phyloP scores from a whole-genome alignment of 2,113 vertebrate genomes.

The Rhineura floridana region DNA sequence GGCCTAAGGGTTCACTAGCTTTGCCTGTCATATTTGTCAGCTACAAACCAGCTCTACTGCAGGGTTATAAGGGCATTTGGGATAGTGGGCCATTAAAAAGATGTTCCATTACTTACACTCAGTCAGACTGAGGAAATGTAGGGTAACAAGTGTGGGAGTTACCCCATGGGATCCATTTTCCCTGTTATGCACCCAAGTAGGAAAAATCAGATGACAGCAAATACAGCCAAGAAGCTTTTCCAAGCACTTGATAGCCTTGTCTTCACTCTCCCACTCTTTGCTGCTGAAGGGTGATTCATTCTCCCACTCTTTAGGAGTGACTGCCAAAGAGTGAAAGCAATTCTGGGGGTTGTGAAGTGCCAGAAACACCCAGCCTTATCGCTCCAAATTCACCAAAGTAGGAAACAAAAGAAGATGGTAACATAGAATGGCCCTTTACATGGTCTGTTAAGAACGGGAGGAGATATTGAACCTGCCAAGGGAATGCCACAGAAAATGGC shows the following conservation, averaged over 20 bases:
- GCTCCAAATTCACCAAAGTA: neutral
- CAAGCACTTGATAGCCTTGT: neutral
- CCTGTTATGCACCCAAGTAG: slow-evolving; percentile 49
- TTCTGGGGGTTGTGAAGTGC: slow-evolving; percentile 1
- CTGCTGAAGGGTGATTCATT: slow-evolving; percentile 42
- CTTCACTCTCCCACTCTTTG: slow-evolving; percentile 27
- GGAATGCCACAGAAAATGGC: neutral
- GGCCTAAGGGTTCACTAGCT: slow-evolving; percentile 68
- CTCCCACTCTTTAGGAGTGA: neutral
- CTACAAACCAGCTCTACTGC: slow-evolving; percentile 60
- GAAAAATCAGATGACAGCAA: slow-evolving; percentile 56
- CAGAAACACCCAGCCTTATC: neutral
- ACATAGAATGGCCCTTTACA: slow-evolving; percentile 1
- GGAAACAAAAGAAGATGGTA: neutral
- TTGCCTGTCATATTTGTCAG: slow-evolving; percentile 71
- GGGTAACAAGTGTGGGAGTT: slow-evolving; percentile 62
- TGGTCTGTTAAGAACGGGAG: neutral
- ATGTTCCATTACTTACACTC: slow-evolving; percentile 67
- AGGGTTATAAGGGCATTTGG: slow-evolving; percentile 62
- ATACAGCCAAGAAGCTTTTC: slow-evolving; percentile 53
- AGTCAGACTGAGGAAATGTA: slow-evolving; percentile 65
- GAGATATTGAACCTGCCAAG: neutral
- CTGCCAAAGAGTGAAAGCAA: slow-evolving; percentile 24
- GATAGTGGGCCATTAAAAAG: slow-evolving; percentile 66
- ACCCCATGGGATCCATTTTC: slow-evolving; percentile 64